Conservation (phyloP, 2,797 vertebrate species). For the Caiman crocodilus region DNA sequence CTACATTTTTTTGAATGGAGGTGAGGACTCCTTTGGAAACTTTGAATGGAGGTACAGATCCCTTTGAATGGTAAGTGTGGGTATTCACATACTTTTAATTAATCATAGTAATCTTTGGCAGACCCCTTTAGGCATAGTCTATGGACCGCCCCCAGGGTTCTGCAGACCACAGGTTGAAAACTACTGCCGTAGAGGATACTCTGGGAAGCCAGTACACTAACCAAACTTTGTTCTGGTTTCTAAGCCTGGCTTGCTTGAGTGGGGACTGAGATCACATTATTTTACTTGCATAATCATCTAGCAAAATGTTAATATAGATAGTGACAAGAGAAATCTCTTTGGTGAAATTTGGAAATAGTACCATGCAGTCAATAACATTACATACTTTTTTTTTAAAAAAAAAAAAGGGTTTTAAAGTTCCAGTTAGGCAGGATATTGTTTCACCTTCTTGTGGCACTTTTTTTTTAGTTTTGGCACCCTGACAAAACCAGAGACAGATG, state of each 20-base stretch:
- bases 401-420: background rate
- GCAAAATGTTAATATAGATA: background rate
- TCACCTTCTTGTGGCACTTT: slow-evolving; percentile 23
- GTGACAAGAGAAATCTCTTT: background rate
- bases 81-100: too few relatives aligned
- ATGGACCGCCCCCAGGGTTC: too few relatives aligned
- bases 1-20: too few relatives aligned
- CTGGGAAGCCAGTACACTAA: slow-evolving; percentile 25
- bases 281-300: background rate
- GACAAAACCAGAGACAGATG: slow-evolving; percentile 27
- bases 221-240: slow-evolving; percentile 16
- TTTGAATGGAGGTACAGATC: too few relatives aligned
- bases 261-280: background rate
- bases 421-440: background rate
- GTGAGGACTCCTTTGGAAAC: too few relatives aligned
- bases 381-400: background rate
- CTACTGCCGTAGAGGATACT: slow-evolving; percentile 8
- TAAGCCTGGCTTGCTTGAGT: background rate
- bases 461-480: slow-evolving; percentile 10
- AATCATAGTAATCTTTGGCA: too few relatives aligned
- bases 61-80: too few relatives aligned
- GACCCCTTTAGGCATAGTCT: too few relatives aligned
- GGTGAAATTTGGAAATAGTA: fast-evolving
- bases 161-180: too few relatives aligned
- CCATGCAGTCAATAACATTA: background rate